phyloP scores from a whole-genome alignment of 2,888 invertebrate genomes.

The Sicus ferrugineus region DNA sequence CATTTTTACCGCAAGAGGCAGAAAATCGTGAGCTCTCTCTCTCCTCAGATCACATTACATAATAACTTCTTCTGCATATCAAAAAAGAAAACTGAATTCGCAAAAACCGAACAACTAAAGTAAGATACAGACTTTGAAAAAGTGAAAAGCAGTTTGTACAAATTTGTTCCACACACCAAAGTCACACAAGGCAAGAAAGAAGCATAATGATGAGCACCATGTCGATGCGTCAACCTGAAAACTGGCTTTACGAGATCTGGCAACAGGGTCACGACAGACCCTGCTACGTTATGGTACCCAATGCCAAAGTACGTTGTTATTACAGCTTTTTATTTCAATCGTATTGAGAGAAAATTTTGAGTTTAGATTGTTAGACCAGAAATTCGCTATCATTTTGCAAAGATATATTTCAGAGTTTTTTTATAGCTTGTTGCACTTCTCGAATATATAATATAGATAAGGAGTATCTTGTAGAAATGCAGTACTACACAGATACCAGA shows the following conservation, averaged over 20 bases:
- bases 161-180: neutral
- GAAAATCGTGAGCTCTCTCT: neutral
- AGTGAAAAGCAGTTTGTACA: neutral
- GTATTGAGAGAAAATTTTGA: too few species aligned
- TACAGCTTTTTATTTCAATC: neutral
- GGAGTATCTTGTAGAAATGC: too few species aligned
- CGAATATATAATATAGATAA: too few species aligned
- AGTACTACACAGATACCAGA: too few species aligned
- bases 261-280: conserved; percentile 72
- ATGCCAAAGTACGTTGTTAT: conserved; percentile 69
- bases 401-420: neutral
- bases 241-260: conserved; percentile 73
- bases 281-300: conserved; percentile 75
- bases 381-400: too few species aligned
- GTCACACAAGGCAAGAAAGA: conserved; percentile 18
- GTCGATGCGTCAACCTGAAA: conserved; percentile 65
- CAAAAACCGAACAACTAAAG: conserved; percentile 17
- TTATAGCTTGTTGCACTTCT: neutral
- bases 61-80: neutral
- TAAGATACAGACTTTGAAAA: neutral
- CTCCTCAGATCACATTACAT: neutral
- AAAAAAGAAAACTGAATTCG: conserved; percentile 30
- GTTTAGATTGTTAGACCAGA: too few species aligned
- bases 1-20: conserved; percentile 35
- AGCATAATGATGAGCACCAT: conserved; percentile 63